phyloP scores from a whole-genome alignment of 2,797 vertebrate genomes.

The Kryptopterus vitreolus region DNA sequence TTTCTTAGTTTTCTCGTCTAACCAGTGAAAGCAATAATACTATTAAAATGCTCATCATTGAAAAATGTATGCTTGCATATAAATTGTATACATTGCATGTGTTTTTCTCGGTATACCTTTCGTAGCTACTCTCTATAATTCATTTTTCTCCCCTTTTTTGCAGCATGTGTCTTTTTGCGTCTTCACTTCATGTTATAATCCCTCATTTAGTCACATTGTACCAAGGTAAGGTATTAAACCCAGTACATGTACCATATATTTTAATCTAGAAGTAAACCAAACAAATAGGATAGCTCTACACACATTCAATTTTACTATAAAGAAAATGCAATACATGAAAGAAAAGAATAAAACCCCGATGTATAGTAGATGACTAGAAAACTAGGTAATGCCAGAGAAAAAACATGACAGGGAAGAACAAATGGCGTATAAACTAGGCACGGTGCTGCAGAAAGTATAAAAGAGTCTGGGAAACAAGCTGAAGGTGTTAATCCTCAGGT shows the following conservation, averaged over 20 bases:
- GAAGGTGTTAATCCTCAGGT: neutral
- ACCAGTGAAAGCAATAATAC: conserved; percentile 67
- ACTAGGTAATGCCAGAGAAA: neutral
- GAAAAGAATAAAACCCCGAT: neutral
- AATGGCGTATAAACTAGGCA: neutral
- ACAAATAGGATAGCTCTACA: neutral
- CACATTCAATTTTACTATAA: neutral
- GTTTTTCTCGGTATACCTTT: neutral
- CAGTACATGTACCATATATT: neutral
- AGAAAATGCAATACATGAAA: neutral
- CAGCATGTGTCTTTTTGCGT: conserved; percentile 1
- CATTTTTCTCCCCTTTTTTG: conserved; percentile 63
- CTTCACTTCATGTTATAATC: neutral
- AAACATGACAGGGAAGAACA: neutral
- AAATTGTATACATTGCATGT: too few species aligned
- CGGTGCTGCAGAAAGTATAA: too few species aligned
- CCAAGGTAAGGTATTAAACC: neutral
- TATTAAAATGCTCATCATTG: conserved; percentile 39
- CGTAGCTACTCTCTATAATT: neutral
- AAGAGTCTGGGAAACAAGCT: neutral
- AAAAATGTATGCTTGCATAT: conserved; percentile 1
- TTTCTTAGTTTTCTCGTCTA: conserved; percentile 59
- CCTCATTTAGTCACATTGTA: neutral
- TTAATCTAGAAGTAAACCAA: neutral
- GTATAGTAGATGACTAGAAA: neutral